Conservation (phyloP, 2,797 vertebrate genomes). For the Cephalopachus bancanus region DNA sequence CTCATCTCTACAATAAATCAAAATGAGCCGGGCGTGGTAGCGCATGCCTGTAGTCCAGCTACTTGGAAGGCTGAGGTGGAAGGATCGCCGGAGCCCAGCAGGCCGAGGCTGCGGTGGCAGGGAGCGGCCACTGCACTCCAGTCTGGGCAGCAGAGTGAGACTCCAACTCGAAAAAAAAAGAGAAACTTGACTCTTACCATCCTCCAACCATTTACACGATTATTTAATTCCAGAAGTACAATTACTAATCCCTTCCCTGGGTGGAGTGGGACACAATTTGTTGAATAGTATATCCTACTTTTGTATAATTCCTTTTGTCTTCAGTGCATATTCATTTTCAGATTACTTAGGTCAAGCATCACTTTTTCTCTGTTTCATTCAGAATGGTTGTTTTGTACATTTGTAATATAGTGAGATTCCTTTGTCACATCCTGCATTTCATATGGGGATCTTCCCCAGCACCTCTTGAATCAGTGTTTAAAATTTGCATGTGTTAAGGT, state of each 20-base stretch:
- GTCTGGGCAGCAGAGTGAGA: too few relatives aligned
- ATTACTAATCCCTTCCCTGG: background rate
- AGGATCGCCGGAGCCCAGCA: too few relatives aligned
- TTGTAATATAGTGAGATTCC: background rate
- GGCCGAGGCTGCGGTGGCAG: too few relatives aligned
- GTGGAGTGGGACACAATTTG: background rate
- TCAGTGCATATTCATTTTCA: background rate
- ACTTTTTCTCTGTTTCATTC: background rate
- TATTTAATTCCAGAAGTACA: background rate
- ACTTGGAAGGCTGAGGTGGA: too few relatives aligned
- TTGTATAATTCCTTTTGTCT: background rate
- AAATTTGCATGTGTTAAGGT: background rate
- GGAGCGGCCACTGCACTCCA: too few relatives aligned
- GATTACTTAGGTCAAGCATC: background rate
- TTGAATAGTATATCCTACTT: too few relatives aligned
- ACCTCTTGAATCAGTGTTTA: background rate
- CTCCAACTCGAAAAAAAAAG: too few relatives aligned
- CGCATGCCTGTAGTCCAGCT: too few relatives aligned
- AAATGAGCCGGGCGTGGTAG: too few relatives aligned
- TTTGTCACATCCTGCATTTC: background rate
- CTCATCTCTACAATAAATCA: too few relatives aligned
- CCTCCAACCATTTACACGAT: background rate
- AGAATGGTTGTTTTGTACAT: background rate
- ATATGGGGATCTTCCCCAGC: background rate
- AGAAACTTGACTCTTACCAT: background rate